phyloP scores from a whole-genome alignment of 2,113 vertebrate species.

The Phylloscopus trochilus region DNA sequence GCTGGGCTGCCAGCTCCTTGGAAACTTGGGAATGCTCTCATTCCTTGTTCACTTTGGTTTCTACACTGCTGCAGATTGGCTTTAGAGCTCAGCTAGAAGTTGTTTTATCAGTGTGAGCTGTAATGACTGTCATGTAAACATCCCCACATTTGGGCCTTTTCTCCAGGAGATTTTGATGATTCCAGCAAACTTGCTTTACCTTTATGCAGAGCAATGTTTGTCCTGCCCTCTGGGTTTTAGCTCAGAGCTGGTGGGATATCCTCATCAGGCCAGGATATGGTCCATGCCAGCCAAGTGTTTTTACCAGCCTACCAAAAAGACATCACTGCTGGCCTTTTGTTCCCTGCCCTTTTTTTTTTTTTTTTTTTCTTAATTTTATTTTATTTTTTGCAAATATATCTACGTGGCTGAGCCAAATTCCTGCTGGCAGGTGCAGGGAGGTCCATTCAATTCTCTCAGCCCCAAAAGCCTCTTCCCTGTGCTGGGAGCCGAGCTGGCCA shows the following conservation, averaged over 20 bases:
- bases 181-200: neutral
- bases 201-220: neutral
- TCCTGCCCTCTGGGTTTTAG: neutral
- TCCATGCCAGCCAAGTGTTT: neutral
- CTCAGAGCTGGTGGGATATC: neutral
- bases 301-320: neutral
- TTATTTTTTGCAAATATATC: neutral
- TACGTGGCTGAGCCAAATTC: neutral
- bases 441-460: neutral
- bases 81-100: neutral
- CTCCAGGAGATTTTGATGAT: neutral
- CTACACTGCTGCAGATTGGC: neutral
- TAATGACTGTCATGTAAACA: neutral
- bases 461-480: neutral
- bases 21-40: neutral
- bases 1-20: neutral
- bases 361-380: neutral
- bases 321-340: neutral
- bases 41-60: neutral
- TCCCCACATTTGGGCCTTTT: neutral
- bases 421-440: neutral
- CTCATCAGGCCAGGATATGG: neutral
- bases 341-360: neutral
- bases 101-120: neutral
- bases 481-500: neutral